Percentiles rank a stretch among this genome's conserved stretches.
These are phyloP conservation scores for Microcaecilia unicolor DNA, from an alignment of 2,797 vertebrate species.

Conservation along the genomic window DNA sequence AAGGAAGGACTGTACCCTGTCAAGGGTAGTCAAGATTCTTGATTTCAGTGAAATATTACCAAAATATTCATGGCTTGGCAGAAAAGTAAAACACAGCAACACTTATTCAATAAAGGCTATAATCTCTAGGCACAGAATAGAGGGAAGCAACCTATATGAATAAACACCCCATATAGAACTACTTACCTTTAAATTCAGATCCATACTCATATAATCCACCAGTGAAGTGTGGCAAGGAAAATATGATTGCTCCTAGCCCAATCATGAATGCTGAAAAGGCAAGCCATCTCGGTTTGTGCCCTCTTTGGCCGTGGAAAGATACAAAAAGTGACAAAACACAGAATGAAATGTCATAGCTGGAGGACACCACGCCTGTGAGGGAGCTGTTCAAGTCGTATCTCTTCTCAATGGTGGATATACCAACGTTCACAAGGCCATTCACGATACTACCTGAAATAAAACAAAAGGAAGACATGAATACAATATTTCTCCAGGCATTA, in stretches of 20 bases:
- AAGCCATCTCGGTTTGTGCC: constrained; percentile 67
- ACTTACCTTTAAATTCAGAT: constrained; percentile 51
- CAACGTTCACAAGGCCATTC: constrained; percentile 63
- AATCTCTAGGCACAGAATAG: no score
- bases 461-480: not conserved
- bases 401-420: constrained; percentile 65
- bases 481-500: no score
- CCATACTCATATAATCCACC: constrained; percentile 48
- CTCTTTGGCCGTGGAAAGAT: constrained; percentile 60
- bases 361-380: constrained; percentile 55
- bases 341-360: constrained; percentile 64
- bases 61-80: no score
- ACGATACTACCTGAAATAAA: constrained; percentile 52
- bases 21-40: no score
- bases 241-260: constrained; percentile 53
- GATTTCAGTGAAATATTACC: no score
- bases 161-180: no score
- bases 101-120: no score
- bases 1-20: no score
- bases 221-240: constrained; percentile 57
- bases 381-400: constrained; percentile 61
- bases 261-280: constrained; percentile 61
- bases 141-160: no score
- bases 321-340: constrained; percentile 54
- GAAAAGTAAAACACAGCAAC: no score